Base-by-base conservation (phyloP, 2,888 invertebrate genomes). In the Acrobasis repandana region DNA sequence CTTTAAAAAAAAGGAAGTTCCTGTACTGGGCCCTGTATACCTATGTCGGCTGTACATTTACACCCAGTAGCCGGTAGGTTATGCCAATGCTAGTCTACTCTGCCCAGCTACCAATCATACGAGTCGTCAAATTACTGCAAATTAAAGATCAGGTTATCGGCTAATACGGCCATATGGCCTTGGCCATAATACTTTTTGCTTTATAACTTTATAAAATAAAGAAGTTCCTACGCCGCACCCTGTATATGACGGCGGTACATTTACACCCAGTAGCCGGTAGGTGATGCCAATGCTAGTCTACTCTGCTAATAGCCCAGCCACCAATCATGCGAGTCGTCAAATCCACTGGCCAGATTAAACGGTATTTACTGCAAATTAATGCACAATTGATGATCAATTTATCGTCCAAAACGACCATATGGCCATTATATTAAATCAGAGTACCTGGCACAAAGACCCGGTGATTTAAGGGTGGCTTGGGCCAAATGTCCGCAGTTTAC, bases 351-450 rank as follows among this genome's bases (percentile, higher is more conserved):
- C 67, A 83, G 85, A 83, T 88, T 86, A 88, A 72, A 66, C 51
- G 69, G 78, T 87, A 86, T 88, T 87, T 86, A 88, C 86, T 88
- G 86, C 86, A 87, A 87, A 88, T 88, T 88, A 86, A 87, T 84
- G 78, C 72, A 77, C 84, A 88, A 90, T 90, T 88, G 87, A 88
- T 88, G 86, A 85, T 66, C 88, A 87, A 89, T 87, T 88, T 90
- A 87, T 88, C 86, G 88, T 82, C 85, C 89, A 89, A 90, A 90
- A 86, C 80, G 75, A 79, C 77, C 80, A 77, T 75, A 70, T 74
- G 80, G 76, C 88, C 85, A 90, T 91, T 86, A 90, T 88, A 89
- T 90, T 90, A 90, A 90, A 90, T 91, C 90, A 77, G 80, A 75
- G 71, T 83, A 87, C 88, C 88, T 88, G 86, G 86, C 64, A 87